Base-by-base conservation (phyloP, 2,797 vertebrate species). In the Rhynchonycteris naso region DNA sequence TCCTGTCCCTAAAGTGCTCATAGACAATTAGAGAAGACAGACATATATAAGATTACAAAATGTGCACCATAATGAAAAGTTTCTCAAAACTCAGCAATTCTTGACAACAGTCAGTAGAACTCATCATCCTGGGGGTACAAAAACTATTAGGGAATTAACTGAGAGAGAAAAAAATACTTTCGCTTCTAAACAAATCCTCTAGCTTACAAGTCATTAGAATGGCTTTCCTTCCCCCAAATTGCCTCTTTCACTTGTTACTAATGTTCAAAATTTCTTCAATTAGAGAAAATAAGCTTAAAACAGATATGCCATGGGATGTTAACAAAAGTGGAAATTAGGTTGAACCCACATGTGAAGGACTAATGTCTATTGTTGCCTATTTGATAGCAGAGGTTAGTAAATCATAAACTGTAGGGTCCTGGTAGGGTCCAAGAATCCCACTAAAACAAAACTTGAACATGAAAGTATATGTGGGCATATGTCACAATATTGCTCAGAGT, bases 251-350 rank as follows among this genome's bases (percentile, higher is more conserved):
- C 43, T 81, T 95, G 87, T 94, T 81, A 90, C 63, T 88, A 93
- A 96, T 69, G 68, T 61, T 88, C 43, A 14, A 54, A 76, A 78
- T 94, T 85, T 83, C 81, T 94, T 93, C 78, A 97, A 93, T 88
- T 91, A 95, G 91, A 95, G 50, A 89, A 96, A 97, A 89, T 56
- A 84, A 47, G 66, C 81, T 93, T 92, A 94, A 96, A 95, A 97
- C 43, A 95, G 82, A 65, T 81, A 33, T 78, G 61, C 58, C 71
- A 54, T 24, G 50, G 58, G 93, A 69, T 93, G 88, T 87, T 96
- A 96, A 72, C 71, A 18, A 78, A 96, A 94, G 56, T 75, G 74
- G 65, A 96, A 84, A 94, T 88, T 61, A 92, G 76, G 54, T 68
- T 28, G 4, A 82, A 83, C n/a, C 54, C 50, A 79, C 19, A 38